Percentiles rank a stretch among this genome's conserved stretches.
phyloP scores from a whole-genome alignment of 2,113 vertebrate species.

The Centropus unirufus region DNA sequence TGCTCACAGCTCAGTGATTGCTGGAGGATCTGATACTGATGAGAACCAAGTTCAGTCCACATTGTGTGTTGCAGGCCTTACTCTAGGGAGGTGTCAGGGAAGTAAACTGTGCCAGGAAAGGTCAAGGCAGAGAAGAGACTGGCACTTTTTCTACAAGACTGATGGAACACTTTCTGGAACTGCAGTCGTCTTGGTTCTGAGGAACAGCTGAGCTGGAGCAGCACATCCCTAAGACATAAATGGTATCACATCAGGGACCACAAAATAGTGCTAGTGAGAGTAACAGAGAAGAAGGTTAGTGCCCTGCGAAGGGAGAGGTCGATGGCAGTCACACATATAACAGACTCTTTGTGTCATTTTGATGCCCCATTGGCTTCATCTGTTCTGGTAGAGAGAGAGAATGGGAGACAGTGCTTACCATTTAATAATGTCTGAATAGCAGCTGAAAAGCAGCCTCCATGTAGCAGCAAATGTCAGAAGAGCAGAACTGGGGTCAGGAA shows the following conservation, averaged over 20 bases:
- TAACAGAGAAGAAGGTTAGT: not conserved
- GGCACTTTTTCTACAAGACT: not conserved
- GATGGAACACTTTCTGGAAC: not conserved
- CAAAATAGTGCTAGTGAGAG: not conserved
- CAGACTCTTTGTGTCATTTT: slow-evolving; percentile 20
- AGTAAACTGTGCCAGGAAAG: not conserved
- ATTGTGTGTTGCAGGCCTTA: not conserved
- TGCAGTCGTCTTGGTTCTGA: not conserved
- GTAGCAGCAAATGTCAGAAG: slow-evolving; percentile 42
- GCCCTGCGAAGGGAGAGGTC: not conserved
- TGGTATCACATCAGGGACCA: not conserved
- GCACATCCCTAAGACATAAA: not conserved
- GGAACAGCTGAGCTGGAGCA: not conserved
- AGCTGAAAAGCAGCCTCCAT: slow-evolving; percentile 14
- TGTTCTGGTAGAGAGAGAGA: not conserved
- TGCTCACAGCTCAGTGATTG: not conserved
- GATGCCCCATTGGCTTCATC: slow-evolving; percentile 31
- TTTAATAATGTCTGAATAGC: not conserved
- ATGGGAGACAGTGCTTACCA: not conserved
- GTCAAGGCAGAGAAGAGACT: not conserved
- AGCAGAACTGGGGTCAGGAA: slow-evolving; percentile 14
- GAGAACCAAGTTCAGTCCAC: not conserved
- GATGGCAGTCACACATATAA: not conserved
- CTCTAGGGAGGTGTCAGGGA: not conserved
- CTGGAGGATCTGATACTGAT: not conserved